Conservation (phyloP, 2,797 vertebrate genomes). For the Coilia nasus region DNA sequence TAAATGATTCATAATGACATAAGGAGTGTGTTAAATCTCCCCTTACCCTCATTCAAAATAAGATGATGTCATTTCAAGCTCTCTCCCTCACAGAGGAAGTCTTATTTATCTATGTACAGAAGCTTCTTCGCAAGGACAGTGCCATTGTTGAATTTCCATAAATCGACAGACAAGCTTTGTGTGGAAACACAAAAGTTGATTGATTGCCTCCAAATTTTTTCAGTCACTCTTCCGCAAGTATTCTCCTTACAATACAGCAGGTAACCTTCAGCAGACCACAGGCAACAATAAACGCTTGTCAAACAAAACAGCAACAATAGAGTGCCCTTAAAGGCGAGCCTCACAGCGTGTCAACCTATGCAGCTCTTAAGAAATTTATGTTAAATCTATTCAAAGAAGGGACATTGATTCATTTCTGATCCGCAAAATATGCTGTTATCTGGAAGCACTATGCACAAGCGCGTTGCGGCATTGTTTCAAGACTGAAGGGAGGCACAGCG, state of each 20-base stretch:
- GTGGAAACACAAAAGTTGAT: slow-evolving; percentile 75
- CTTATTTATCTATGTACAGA: slow-evolving; percentile 57
- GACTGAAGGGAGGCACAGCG: background rate
- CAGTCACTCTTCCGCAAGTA: slow-evolving; percentile 64
- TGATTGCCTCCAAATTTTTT: slow-evolving; percentile 76
- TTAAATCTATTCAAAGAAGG: slow-evolving; percentile 35
- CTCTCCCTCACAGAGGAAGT: slow-evolving; percentile 42
- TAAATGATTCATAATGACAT: background rate
- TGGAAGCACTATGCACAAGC: background rate
- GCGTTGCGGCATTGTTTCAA: background rate
- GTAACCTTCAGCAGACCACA: slow-evolving; percentile 67
- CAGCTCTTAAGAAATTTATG: slow-evolving; percentile 31
- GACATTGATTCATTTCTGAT: background rate
- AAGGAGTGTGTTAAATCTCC: background rate
- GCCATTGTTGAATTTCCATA: slow-evolving; percentile 72
- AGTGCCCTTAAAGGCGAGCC: slow-evolving; percentile 56
- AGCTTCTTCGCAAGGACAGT: slow-evolving; percentile 58
- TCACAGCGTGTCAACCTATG: slow-evolving; percentile 48
- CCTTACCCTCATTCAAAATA: slow-evolving; percentile 43
- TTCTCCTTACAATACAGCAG: slow-evolving; percentile 58
- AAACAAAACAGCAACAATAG: slow-evolving; percentile 69
- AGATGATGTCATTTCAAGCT: slow-evolving; percentile 19
- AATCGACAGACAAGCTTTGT: slow-evolving; percentile 73
- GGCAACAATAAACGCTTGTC: slow-evolving; percentile 70
- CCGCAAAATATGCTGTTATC: background rate